A percentile compares a stretch with the other conserved stretches of the same genome.
phyloP scores from a whole-genome alignment of 2,888 invertebrate species.

The Drepana falcataria region DNA sequence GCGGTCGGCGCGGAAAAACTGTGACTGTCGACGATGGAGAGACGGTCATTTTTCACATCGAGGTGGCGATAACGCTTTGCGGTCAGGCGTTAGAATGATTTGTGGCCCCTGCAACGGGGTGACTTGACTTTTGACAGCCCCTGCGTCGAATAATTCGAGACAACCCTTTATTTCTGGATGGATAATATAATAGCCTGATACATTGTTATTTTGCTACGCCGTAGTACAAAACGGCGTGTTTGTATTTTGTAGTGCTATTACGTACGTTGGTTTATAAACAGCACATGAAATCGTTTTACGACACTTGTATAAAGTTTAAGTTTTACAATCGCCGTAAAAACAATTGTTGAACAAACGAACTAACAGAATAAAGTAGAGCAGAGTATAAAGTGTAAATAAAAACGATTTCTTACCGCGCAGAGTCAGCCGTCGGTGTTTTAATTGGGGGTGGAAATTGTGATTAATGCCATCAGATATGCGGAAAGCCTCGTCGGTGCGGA shows the following conservation, averaged over 20 bases:
- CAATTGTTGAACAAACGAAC: constrained; percentile 48
- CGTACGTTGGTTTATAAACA: constrained; percentile 1
- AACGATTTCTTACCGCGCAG: constrained; percentile 29
- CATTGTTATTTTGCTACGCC: neutral
- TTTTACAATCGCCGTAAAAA: constrained; percentile 56
- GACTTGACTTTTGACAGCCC: constrained; percentile 41
- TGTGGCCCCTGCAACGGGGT: constrained; percentile 43
- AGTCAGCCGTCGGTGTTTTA: constrained; percentile 51
- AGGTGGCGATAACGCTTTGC: constrained; percentile 56
- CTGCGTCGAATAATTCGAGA: constrained; percentile 20
- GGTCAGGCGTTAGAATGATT: constrained; percentile 76
- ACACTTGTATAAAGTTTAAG: constrained; percentile 37
- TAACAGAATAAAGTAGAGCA: constrained; percentile 49
- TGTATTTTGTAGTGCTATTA: constrained; percentile 1
- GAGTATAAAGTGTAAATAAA: constrained; percentile 56
- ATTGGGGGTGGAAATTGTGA: constrained; percentile 77
- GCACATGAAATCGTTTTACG: constrained; percentile 29
- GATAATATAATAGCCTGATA: constrained; percentile 8
- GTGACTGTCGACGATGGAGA: constrained; percentile 48
- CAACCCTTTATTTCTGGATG: neutral
- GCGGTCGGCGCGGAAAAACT: constrained; percentile 52
- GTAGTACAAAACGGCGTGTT: neutral
- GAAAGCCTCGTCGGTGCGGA: constrained; percentile 51
- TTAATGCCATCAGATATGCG: constrained; percentile 73
- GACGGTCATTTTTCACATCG: constrained; percentile 72